Evolutionary conservation across 2,888 invertebrate species (phyloP).

Genomic region (Melieria omissa): DNA sequence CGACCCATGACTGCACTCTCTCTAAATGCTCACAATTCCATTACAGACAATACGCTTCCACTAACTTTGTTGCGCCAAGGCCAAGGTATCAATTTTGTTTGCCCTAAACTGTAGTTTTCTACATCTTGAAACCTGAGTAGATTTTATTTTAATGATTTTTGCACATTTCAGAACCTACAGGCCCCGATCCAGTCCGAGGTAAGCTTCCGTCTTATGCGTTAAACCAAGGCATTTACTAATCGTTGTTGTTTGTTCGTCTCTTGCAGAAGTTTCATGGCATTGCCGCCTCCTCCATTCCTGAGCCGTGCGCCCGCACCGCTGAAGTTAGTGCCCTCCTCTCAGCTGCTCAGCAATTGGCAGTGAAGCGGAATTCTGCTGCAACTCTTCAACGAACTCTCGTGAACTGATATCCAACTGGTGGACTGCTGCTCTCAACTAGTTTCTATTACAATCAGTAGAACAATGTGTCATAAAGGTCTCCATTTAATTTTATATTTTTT

Average conservation of each 20-base stretch:
- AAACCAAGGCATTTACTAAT: too few species aligned
- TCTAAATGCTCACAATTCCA: neutral
- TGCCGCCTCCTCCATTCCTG: slow-evolving; percentile 54
- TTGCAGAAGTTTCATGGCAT: slow-evolving; percentile 43
- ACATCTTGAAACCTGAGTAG: neutral
- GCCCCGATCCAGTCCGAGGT: slow-evolving; percentile 25
- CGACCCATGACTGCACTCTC: neutral
- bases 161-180: slow-evolving; percentile 15
- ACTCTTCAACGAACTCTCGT: too few species aligned
- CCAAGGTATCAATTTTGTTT: slow-evolving; percentile 45
- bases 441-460: too few species aligned
- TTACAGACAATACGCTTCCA: slow-evolving; percentile 52
- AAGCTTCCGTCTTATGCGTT: neutral
- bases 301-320: slow-evolving; percentile 49
- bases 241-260: neutral
- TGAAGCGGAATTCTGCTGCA: too few species aligned
- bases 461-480: too few species aligned
- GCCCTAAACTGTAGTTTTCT: neutral
- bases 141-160: neutral
- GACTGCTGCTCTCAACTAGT: too few species aligned
- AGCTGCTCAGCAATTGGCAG: slow-evolving; percentile 52
- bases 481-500: too few species aligned
- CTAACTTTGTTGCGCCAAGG: slow-evolving; percentile 54
- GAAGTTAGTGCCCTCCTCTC: slow-evolving; percentile 53
- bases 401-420: too few species aligned